Evolutionary conservation across 2,888 invertebrate species (phyloP).

Genomic region (Protodeltote pygarga): DNA sequence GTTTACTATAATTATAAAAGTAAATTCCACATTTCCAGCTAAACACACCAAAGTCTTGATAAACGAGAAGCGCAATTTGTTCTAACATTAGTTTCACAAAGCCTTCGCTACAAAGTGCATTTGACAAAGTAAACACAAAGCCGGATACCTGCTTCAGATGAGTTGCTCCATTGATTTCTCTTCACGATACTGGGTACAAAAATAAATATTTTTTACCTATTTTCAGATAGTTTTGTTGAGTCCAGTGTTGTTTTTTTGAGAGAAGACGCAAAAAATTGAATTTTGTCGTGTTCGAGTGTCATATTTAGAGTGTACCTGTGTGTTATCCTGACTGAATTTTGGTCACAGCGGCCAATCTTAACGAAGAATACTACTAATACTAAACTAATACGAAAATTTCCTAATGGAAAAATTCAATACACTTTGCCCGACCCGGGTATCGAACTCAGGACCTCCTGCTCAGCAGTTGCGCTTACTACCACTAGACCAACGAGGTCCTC

Average conservation of each 20-base stretch:
- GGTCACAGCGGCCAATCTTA: no score
- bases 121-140: conserved; percentile 41
- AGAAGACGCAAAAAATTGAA: neutral
- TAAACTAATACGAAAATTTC: no score
- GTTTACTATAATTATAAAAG: no score
- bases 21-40: conserved; percentile 16
- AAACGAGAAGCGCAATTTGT: conserved; percentile 6
- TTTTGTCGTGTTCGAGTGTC: neutral
- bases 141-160: conserved; percentile 14
- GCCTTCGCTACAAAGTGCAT: conserved; percentile 35
- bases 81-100: conserved; percentile 40
- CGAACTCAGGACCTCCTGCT: no score
- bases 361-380: no score
- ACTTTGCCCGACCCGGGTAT: no score
- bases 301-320: no score
- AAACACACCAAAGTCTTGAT: conserved; percentile 6
- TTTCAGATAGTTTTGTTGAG: neutral
- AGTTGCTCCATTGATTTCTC: conserved; percentile 37
- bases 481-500: no score
- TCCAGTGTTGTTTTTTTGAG: conserved; percentile 2
- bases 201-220: conserved; percentile 25
- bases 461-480: no score
- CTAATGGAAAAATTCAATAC: no score
- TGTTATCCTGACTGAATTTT: no score
- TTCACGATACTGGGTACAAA: conserved; percentile 11